Evolutionary conservation across 2,888 invertebrate species (phyloP), one percentile per base, ranked within the genome.

Genomic region (Pollenia labialis): DNA sequence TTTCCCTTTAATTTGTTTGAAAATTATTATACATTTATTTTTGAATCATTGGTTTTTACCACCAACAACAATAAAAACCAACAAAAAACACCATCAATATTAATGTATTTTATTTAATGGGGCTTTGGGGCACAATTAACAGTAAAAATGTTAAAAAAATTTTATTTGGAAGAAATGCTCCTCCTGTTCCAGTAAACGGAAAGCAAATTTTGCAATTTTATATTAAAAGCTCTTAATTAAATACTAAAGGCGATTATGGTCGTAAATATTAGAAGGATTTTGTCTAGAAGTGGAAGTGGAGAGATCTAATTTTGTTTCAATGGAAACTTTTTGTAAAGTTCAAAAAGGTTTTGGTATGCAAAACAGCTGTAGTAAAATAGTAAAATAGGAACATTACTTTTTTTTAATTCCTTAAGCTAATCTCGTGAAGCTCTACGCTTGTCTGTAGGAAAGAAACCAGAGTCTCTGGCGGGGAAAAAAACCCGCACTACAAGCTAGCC

Each of bases 81-180:
- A 32, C 6, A 32, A 32, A 6, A 32, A 32, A 32, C 32, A 52
- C 40, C 11, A 8, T 46, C 46, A 56, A 8, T 23, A 48, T 72
- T 42, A 16, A 60, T 50, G 18, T 14, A 62, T 75, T 40, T 40
- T 50, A 60, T 60, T 60, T 50, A 82, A 82, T 82, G 82, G n/a
- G 76, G 46, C 75, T 46, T 76, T 40, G 62, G 60, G 75, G 82
- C 52, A 14, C 50, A 32, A 82, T 82, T 71, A 82, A 76, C 69
- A 76, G 62, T 54, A 62, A 76, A 76, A 76, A 81, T 58, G 58
- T 48, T 40, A 46, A 76, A 23, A 69, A 76, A 82, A 82, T 76
- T 62, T 56, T 75, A 42, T 60, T 54, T 58, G 12, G 14, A 50
- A 52, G 6, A 69, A 52, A 68, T 16, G 32, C 68, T 32, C 44